A percentile compares a stretch with the other conserved stretches of the same genome.
Evolutionary conservation across 2,113 vertebrate genomes (phyloP).

Genomic region (Arizona elegans): DNA sequence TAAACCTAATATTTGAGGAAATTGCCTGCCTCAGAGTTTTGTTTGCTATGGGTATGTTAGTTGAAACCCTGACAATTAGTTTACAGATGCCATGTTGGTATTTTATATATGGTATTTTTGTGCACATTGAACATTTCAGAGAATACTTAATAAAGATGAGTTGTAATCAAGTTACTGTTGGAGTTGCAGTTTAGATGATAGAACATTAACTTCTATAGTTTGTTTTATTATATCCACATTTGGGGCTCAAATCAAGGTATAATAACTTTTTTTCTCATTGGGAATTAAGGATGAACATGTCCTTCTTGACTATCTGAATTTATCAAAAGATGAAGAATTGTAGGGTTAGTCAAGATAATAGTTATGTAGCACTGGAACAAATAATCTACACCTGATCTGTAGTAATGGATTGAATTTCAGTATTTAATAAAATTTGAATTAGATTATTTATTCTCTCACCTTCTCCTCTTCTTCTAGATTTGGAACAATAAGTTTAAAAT

Average conservation of each 20-base stretch:
- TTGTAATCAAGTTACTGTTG: neutral
- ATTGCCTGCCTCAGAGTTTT: too few relatives aligned
- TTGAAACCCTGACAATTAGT: too few relatives aligned
- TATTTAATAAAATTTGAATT: neutral
- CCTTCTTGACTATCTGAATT: neutral
- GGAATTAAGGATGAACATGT: neutral
- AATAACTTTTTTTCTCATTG: neutral
- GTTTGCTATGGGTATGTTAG: too few relatives aligned
- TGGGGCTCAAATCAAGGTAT: neutral
- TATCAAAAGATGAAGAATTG: neutral
- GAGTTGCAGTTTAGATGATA: neutral
- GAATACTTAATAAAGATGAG: neutral
- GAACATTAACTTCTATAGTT: neutral
- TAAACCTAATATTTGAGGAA: too few relatives aligned
- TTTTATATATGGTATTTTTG: neutral
- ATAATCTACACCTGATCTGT: neutral
- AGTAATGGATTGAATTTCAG: neutral
- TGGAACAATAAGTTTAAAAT: neutral
- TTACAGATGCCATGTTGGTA: neutral
- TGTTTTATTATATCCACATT: neutral
- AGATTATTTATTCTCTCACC: neutral
- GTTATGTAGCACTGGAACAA: neutral
- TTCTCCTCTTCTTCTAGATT: neutral
- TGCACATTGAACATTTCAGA: neutral
- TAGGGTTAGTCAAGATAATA: neutral